Percentiles rank a stretch among this genome's conserved stretches.
These are phyloP conservation scores for Medauroidea extradentata DNA, from an alignment of 1,140 invertebrate species.

Conservation along the genomic window DNA sequence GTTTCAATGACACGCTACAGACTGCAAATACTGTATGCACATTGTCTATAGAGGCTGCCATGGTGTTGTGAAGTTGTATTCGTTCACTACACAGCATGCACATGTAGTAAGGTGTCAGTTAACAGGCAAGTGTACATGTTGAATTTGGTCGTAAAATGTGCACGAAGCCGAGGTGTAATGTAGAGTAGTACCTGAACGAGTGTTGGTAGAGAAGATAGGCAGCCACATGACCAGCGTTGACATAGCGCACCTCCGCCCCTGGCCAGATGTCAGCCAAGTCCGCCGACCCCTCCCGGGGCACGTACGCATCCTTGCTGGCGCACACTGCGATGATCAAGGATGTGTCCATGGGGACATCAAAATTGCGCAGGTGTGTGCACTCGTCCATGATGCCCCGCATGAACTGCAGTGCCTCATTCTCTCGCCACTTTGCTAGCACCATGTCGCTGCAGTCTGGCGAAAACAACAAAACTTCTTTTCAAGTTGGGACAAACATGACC, in stretches of 20 bases:
- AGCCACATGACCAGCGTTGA: constrained; percentile 86
- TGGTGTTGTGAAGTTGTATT: no score
- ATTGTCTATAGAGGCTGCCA: no score
- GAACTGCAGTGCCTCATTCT: constrained; percentile 80
- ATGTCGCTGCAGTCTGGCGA: not conserved
- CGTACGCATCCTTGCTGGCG: constrained; percentile 87
- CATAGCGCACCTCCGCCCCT: constrained; percentile 78
- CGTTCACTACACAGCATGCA: no score
- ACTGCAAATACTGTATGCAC: no score
- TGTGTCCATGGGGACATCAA: constrained; percentile 70
- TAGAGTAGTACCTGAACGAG: constrained; percentile 78
- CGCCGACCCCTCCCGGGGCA: constrained; percentile 77
- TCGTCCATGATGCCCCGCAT: constrained; percentile 99
- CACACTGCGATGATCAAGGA: constrained; percentile 80
- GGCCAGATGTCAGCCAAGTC: constrained; percentile 88
- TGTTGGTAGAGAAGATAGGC: constrained; percentile 85
- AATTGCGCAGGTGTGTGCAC: constrained; percentile 94
- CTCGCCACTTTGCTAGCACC: constrained; percentile 39
- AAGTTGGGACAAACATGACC: no score
- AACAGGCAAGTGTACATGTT: no score
- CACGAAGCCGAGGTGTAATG: no score
- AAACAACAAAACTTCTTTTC: no score
- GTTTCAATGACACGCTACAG: no score
- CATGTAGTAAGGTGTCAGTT: no score
- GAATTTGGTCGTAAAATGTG: no score